phyloP scores from a whole-genome alignment of 2,113 vertebrate species.

The Willisornis vidua region DNA sequence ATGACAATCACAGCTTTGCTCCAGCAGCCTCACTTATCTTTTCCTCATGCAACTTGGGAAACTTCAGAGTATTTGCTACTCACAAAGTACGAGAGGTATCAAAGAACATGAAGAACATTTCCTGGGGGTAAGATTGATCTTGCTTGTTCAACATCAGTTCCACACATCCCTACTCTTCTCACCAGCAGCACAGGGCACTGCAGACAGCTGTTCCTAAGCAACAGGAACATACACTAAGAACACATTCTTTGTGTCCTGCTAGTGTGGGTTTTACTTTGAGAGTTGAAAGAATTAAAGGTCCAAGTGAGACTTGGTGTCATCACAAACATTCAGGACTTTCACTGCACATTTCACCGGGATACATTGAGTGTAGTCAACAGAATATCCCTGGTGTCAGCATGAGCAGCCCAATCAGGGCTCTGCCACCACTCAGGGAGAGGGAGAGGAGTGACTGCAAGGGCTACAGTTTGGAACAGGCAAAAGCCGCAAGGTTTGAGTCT shows the following conservation, averaged over 20 bases:
- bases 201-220: slow-evolving; percentile 51
- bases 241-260: neutral
- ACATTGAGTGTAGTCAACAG: neutral
- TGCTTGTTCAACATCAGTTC: slow-evolving; percentile 18
- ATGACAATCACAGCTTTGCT: neutral
- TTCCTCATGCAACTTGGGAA: neutral
- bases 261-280: neutral
- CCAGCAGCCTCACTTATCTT: neutral
- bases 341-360: neutral
- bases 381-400: neutral
- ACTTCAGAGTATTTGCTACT: neutral
- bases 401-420: neutral
- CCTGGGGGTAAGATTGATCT: slow-evolving; percentile 22
- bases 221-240: neutral
- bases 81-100: neutral
- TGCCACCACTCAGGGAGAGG: neutral
- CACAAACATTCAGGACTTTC: neutral
- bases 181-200: neutral
- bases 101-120: neutral
- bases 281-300: slow-evolving; percentile 4
- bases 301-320: neutral
- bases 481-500: neutral
- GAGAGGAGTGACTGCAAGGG: neutral
- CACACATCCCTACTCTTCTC: neutral
- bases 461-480: neutral